Percentiles rank a stretch among this genome's conserved stretches.
Conservation (phyloP, 2,888 invertebrate species). For the Leptinotarsa peninsularis region DNA sequence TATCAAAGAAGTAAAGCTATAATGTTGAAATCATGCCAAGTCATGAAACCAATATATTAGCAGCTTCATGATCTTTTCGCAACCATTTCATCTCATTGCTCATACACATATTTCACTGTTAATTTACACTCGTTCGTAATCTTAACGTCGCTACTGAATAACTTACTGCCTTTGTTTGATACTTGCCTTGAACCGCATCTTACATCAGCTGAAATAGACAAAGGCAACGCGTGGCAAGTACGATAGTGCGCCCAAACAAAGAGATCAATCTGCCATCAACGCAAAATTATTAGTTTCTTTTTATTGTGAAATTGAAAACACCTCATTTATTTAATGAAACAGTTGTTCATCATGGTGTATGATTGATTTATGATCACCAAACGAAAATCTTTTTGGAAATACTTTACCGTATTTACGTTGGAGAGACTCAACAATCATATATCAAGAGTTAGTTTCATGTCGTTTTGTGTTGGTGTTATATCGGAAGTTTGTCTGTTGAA, state of each 20-base stretch:
- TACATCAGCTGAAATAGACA: conserved; percentile 13
- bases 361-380: too few relatives aligned
- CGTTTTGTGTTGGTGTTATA: too few relatives aligned
- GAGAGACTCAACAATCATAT: too few relatives aligned
- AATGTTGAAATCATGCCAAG: too few relatives aligned
- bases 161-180: conserved; percentile 14
- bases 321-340: background rate
- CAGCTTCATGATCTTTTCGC: background rate
- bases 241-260: background rate
- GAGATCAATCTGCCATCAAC: background rate
- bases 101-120: background rate
- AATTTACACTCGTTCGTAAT: background rate
- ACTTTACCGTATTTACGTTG: too few relatives aligned
- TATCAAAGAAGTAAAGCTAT: too few relatives aligned
- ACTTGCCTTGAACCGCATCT: conserved; percentile 14
- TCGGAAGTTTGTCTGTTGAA: too few relatives aligned
- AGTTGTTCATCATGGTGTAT: background rate
- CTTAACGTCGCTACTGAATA: conserved; percentile 5
- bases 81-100: background rate
- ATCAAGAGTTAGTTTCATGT: too few relatives aligned
- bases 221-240: conserved; percentile 11
- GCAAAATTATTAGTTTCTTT: background rate
- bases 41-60: too few relatives aligned
- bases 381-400: too few relatives aligned
- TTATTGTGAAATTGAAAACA: background rate